phyloP scores from a whole-genome alignment of 2,113 vertebrate genomes.

The Thomomys bottae region DNA sequence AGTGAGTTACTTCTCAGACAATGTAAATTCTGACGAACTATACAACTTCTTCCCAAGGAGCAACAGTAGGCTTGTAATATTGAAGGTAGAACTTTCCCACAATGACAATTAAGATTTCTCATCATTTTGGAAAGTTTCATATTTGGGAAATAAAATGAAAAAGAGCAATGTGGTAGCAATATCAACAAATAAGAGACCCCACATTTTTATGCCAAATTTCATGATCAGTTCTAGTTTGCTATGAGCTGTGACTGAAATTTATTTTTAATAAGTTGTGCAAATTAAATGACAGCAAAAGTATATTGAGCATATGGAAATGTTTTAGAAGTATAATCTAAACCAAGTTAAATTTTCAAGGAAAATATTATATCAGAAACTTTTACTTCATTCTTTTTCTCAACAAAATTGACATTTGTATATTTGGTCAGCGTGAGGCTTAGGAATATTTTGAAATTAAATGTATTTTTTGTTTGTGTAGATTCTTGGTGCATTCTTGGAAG shows the following conservation, averaged over 20 bases:
- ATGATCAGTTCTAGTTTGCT: constrained; percentile 10
- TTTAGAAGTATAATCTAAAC: no score
- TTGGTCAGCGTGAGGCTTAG: constrained; percentile 17
- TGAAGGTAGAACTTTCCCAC: neutral
- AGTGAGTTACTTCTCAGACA: neutral
- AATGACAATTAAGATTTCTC: neutral
- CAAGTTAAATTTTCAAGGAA: no score
- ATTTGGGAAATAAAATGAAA: neutral
- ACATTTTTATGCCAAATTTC: neutral
- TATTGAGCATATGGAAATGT: neutral
- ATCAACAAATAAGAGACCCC: neutral
- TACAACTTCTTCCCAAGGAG: neutral
- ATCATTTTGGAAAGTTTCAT: neutral
- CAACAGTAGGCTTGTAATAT: neutral
- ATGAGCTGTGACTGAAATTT: neutral
- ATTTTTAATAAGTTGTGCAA: neutral
- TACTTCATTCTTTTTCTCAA: neutral
- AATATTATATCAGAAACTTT: neutral
- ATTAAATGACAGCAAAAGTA: neutral
- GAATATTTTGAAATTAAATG: constrained; percentile 13
- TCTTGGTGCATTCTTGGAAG: constrained; percentile 4
- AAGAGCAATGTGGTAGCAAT: neutral
- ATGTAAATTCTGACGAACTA: neutral
- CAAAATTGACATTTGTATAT: constrained; percentile 48
- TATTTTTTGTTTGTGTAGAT: neutral